These are phyloP conservation scores for Pristionchus fissidentatus DNA, from an alignment of 2,888 invertebrate species.

Conservation along the genomic window DNA sequence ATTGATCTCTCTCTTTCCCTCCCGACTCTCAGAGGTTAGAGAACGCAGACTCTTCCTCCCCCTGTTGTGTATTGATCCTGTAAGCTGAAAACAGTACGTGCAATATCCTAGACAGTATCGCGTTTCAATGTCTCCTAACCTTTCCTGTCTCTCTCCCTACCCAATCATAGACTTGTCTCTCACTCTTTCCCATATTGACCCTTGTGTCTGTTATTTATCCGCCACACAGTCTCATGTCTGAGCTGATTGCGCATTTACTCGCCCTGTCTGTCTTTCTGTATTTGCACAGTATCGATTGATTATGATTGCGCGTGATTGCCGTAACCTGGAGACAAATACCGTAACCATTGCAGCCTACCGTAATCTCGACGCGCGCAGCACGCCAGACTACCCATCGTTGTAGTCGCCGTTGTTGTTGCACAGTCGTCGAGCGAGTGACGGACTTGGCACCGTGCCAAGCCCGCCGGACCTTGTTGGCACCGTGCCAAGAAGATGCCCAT, in stretches of 20 bases:
- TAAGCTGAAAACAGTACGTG: not conserved
- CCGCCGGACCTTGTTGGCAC: not conserved
- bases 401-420: not conserved
- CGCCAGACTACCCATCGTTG: conserved; percentile 38
- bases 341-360: conserved; percentile 10
- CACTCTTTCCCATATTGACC: not conserved
- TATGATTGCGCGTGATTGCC: conserved; percentile 25
- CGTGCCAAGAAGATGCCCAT: not conserved
- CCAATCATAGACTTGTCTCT: conserved; percentile 11
- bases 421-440: conserved; percentile 10
- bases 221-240: not conserved
- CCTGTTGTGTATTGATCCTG: not conserved
- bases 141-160: not conserved
- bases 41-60: too few species aligned
- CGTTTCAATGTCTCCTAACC: not conserved
- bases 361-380: conserved; percentile 11
- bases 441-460: not conserved
- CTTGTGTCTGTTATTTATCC: not conserved
- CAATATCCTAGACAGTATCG: too few species aligned
- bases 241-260: not conserved
- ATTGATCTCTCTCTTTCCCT: too few species aligned
- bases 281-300: conserved; percentile 31
- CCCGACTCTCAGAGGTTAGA: too few species aligned
- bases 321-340: conserved; percentile 8
- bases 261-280: not conserved